These are phyloP conservation scores for Glyptemys insculpta DNA, from an alignment of 2,797 vertebrate species.

Conservation along the genomic window DNA sequence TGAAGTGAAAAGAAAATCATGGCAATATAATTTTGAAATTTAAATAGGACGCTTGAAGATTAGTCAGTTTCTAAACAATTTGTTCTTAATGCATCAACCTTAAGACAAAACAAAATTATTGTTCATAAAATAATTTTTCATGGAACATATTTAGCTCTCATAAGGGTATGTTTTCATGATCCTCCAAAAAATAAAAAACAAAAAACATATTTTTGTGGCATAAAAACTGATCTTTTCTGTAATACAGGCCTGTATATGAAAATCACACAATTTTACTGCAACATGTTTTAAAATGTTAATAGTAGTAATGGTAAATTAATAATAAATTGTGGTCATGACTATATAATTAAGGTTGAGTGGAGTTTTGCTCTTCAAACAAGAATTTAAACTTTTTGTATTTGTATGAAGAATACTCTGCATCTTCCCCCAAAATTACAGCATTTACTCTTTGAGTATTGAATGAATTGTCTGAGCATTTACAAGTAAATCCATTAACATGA, in stretches of 20 bases:
- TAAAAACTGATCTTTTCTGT: neutral
- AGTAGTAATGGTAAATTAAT: neutral
- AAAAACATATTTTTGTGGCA: neutral
- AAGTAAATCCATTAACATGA: neutral
- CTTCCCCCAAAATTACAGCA: neutral
- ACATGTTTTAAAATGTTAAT: neutral
- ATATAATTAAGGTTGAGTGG: neutral
- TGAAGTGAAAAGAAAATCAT: neutral
- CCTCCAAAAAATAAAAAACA: neutral
- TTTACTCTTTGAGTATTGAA: neutral
- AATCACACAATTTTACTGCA: neutral
- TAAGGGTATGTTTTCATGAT: neutral
- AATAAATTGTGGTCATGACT: neutral
- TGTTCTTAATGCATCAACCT: neutral
- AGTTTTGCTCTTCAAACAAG: neutral
- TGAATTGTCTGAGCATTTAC: neutral
- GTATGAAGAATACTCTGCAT: neutral
- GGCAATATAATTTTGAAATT: neutral
- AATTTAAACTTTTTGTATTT: neutral
- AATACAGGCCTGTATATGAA: neutral
- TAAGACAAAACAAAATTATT: neutral
- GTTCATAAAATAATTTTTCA: neutral
- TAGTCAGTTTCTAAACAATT: neutral
- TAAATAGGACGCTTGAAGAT: neutral
- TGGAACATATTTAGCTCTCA: neutral